Base-by-base conservation (phyloP, 2,888 invertebrate species). In the Catocala nupta region DNA sequence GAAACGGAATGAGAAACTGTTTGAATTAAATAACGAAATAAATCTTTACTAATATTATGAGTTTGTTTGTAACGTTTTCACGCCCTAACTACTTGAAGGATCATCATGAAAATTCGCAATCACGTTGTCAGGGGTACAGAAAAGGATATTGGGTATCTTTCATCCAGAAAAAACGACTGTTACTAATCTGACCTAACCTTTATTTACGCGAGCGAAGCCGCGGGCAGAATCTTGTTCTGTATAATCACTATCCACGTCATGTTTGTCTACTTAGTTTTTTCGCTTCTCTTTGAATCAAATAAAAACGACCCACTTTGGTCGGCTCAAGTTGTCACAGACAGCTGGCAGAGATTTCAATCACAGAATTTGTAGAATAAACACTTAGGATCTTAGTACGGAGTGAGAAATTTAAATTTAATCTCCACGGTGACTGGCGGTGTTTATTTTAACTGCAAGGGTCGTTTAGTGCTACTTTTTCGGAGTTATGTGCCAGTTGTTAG, bases 341-440 rank as follows among this genome's bases (percentile, higher is more conserved):
- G 3, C 36, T 34, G 36, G 2, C 6, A 9, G 9, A 11, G 34
- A 50, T 50, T 50, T 34, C 50, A 7, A 12, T 50, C 50, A 50
- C 12, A 34, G 50, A n/a, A 36, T 50, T 50, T 34, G 34, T 50
- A 34, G n/a, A 50, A 50, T 50, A 50, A 50, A 50, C 11, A 50
- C 50, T 50, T 50, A 50, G 33, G n/a, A 50, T 34, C 50, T 50
- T 34, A 34, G 36, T 50, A 50, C 34, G 7, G 25, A n/a, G 34
- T 2, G 47, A 16, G n/a, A n/a, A 50, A 8, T 50, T 34, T 33
- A 11, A 50, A 50, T 34, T 50, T 50, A 34, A 50, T 50, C 9
- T n/a, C 34, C 5, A n/a, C 50, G 10, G n/a, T 39, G 8, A 8
- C 9, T 36, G 36, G 5, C 36, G 8, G 7, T 36, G 36, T 9